Conservation (phyloP, 2,113 vertebrate genomes). For the Panthera tigris region DNA sequence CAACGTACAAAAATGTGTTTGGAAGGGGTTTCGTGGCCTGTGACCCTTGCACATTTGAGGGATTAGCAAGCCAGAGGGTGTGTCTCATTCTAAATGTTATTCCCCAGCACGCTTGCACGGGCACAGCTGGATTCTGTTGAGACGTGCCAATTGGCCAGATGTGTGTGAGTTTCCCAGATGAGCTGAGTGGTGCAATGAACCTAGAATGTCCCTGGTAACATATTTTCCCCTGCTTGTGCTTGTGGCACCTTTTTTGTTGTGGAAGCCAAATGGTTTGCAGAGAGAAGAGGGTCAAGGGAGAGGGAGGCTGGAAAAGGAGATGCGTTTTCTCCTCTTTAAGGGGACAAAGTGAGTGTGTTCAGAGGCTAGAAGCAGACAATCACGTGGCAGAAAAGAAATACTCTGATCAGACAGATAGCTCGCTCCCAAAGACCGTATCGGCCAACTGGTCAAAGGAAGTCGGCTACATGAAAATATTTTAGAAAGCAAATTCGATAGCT, state of each 20-base stretch:
- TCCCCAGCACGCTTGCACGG: neutral
- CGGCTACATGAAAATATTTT: neutral
- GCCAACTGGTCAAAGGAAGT: slow-evolving; percentile 45
- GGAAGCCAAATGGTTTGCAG: neutral
- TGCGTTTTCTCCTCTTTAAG: neutral
- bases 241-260: neutral
- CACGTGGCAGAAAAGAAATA: slow-evolving; percentile 53
- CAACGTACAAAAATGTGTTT: neutral
- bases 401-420: slow-evolving; percentile 55
- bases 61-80: neutral
- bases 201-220: neutral
- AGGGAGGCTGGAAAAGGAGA: neutral
- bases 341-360: neutral
- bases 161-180: neutral
- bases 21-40: neutral
- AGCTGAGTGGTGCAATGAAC: neutral
- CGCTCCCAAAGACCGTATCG: neutral
- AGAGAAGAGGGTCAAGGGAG: neutral
- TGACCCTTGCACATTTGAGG: neutral
- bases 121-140: neutral
- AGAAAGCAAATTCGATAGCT: neutral
- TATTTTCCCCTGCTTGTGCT: neutral
- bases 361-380: slow-evolving; percentile 46
- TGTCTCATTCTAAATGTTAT: fast-evolving
- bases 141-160: neutral